Base-by-base conservation (phyloP, 1,140 invertebrate genomes). In the Rhyzopertha dominica region DNA sequence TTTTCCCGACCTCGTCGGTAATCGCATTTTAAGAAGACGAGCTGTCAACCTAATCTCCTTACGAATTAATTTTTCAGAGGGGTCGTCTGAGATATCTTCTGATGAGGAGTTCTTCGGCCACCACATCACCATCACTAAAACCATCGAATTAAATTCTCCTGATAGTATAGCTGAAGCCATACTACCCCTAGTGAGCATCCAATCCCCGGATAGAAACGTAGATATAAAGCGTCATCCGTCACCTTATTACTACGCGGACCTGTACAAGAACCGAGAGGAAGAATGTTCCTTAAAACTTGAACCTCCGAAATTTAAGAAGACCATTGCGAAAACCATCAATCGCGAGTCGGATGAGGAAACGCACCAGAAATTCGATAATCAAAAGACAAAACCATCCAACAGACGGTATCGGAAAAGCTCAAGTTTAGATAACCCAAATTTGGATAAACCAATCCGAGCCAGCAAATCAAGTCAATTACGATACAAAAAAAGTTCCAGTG, bases 191-290 rank as follows among this genome's bases (percentile, higher is more conserved):
- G 47, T 50, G 14, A 51, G 65, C 0, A 65, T 70, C 25, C 65
- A 69, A 39, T 71, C 69, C 1, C 66, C 71, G 13, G 10, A 66
- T 58, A 35, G 68, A 59, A 29, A 61, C 56, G n/a, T n/a, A n/a
- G 51, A 47, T 50, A 53, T 60, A 50, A 79, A 74, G 64, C 75
- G 81, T n/a, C 82, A 85, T 56, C 82, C 82, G 3, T 85, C 83
- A 16, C 82, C 84, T 1, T 86, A 86, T 53, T 85, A 85, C 55
- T 86, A 86, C 75, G 82, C 80, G 0, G 84, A 86, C 62, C 59
- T 87, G 10, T 80, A 84, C 45, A 82, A 81, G 60, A 65, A 68
- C 35, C 70, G 70, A 58, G 49, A 50, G 12, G 43, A 59, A 24
- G 55, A 57, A 25, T 52, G 54, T n/a, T 42, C 61, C 4, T 61